Evolutionary conservation across 2,888 invertebrate genomes (phyloP), one percentile per base, ranked within the genome.

Genomic region (Tubulanus polymorphus): DNA sequence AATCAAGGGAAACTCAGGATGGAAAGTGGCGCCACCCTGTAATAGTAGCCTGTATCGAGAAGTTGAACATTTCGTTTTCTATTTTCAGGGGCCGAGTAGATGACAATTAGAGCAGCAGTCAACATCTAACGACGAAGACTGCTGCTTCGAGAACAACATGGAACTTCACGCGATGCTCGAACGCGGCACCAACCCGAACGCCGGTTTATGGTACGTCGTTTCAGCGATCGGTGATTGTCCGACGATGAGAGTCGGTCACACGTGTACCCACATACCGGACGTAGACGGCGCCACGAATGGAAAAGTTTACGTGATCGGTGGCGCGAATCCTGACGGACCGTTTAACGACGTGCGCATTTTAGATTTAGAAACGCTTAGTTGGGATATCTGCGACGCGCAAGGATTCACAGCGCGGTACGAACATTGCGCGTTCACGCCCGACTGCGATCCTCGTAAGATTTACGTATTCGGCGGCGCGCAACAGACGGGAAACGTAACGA

Each of bases 391-490:
- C 23, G 73, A 74, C 47, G 57, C 62, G 0, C 64, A 69, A 3
- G 72, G 72, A 2, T 69, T 78, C 45, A 62, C 67, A n/a, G 66
- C 75, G 1, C 60, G 78, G 3, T 79, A 79, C 55, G 78, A 79
- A 60, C 79, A 79, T 62, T 64, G 74, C 12, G 68, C 75, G 12
- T 76, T 74, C 55, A 54, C 62, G 3, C 67, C 72, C 0, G 54
- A 60, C 12, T 63, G 62, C 41, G 55, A 66, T 6, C 70, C 71
- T 1, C 61, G 64, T 2, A 69, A 69, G 51, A 69, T 79, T 29
- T 76, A 71, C 56, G 62, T 77, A 1, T 78, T 77, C 55, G 79
- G 74, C 32, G 78, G 78, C 2, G 78, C 77, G 3, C 72, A 75
- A 57, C 72, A 73, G 51, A 66, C 70, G 3, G 71, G 72, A 6